Percentiles rank a stretch among this genome's conserved stretches.
phyloP scores from a whole-genome alignment of 2,888 invertebrate genomes.

The Hydrotaea diabolus region DNA sequence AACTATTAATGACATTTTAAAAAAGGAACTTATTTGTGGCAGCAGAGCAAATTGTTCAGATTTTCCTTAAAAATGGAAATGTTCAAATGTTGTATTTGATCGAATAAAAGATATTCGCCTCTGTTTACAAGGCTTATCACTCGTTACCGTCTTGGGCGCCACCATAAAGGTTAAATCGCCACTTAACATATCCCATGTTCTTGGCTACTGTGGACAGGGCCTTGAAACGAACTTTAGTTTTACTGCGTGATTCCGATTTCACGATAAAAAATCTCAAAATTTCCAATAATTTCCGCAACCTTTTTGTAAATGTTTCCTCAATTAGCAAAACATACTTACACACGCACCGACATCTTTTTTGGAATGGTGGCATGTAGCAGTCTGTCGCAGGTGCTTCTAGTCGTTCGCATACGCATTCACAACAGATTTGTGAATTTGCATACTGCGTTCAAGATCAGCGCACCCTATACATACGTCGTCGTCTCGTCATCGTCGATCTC shows the following conservation, averaged over 20 bases:
- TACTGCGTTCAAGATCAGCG: conserved; percentile 1
- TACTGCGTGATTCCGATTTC: background rate
- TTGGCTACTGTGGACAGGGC: too few species aligned
- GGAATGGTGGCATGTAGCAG: background rate
- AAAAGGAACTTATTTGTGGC: too few species aligned
- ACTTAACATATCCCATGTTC: too few species aligned
- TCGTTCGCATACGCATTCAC: background rate
- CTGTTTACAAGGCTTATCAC: too few species aligned
- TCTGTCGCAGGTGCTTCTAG: background rate
- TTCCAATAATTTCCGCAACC: background rate
- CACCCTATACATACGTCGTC: background rate
- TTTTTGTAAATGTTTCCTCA: conserved; percentile 1
- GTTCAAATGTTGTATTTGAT: too few species aligned
- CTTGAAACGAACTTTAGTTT: too few species aligned
- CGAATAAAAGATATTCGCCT: too few species aligned
- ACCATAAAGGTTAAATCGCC: too few species aligned
- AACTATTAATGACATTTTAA: too few species aligned
- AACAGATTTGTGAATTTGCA: background rate
- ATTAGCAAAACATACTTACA: background rate
- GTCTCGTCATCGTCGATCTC: background rate
- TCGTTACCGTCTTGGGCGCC: too few species aligned
- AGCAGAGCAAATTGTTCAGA: too few species aligned
- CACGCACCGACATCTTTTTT: background rate
- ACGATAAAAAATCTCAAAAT: background rate
- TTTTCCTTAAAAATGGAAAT: too few species aligned